A percentile compares a stretch with the other conserved stretches of the same genome.
Conservation (phyloP, 2,113 vertebrate species). For the Danio rerio region GRCz12tu NC_133197.1:17053501-17054000, state of each 20-base stretch:
- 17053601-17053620: constrained; percentile 97
- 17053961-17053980: constrained; percentile 43
- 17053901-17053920: not conserved
- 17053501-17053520: constrained; percentile 97
- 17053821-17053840: constrained; percentile 32
- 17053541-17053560: constrained; percentile 96
- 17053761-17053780: constrained; percentile 91
- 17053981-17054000: constrained; percentile 31
- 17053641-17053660: constrained; percentile 99
- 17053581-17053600: constrained; percentile 92
- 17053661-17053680: constrained; percentile 96
- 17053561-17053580: constrained; percentile 94
- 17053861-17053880: not conserved
- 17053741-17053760: constrained; percentile 84
- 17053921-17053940: not conserved
- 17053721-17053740: constrained; percentile 80
- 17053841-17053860: constrained; percentile 1
- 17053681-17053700: constrained; percentile 92
- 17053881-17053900: not conserved
- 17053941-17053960: constrained; percentile 24
- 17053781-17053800: constrained; percentile 95
- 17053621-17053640: constrained; percentile 99
- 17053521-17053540: constrained; percentile 98
- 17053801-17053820: constrained; percentile 40
- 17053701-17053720: constrained; percentile 92